Base-by-base conservation (phyloP, 1,140 invertebrate genomes). In the Drosophila bocki region DNA sequence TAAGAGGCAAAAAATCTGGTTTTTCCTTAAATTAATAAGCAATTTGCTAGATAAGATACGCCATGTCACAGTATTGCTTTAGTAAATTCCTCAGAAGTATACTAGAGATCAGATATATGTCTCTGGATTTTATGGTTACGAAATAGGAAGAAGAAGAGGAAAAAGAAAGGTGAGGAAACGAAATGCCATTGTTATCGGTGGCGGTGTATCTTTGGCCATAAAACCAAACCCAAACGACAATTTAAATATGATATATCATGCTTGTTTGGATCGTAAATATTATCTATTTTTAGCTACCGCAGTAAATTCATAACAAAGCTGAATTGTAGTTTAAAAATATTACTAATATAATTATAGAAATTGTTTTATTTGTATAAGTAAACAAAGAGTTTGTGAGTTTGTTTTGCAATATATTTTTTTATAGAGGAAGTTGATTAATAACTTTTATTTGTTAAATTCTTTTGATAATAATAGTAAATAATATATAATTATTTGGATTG, bases 231-330 rank as follows among this genome's bases (percentile, higher is more conserved):
- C 53, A n/a, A 67, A 45, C 17, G 41, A 58, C 51, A 42, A 35
- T 39, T 56, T 59, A 48, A 75, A 54, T 75, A 71, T 54, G 35
- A 75, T 62, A 72, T 62, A 62, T 60, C 71, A 62, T 12, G 15
- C 29, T 33, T 51, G 29, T 62, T 62, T 47, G 56, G 68, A 60
- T 47, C 42, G 64, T 76, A 76, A 76, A 65, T 75, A 65, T 76
- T 76, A 76, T 76, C 72, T 76, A 76, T 76, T 76, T 76, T 76
- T 76, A 76, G 72, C 74, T 67, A 45, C 74, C 54, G 45, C 67
- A 51, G 47, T 51, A 76, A 50, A 58, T 37, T 32, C 56, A 63
- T 32, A 69, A 47, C 19, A 26, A 69, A 58, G n/a, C 12, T 1
- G 7, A 44, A n/a, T 44, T 45, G 3, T 22, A 12, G 8, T n/a